Evolutionary conservation across 1,140 invertebrate genomes (phyloP).

Genomic region (Dolichoris vasculosae): DNA sequence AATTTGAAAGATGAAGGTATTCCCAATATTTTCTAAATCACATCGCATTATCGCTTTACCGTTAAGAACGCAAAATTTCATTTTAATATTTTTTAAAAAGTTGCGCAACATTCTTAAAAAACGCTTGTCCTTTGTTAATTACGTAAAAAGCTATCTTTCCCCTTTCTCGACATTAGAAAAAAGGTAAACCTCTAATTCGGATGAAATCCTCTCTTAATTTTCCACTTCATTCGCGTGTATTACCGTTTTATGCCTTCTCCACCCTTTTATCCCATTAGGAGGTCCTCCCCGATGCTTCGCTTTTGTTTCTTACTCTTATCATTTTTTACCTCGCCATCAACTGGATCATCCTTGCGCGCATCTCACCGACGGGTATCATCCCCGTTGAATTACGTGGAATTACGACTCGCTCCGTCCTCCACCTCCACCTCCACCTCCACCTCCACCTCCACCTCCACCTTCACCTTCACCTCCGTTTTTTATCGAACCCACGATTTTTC

Average conservation of each 20-base stretch:
- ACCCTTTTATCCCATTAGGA: neutral
- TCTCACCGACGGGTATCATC: neutral
- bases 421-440: neutral
- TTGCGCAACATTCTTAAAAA: too few species aligned
- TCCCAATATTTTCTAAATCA: too few species aligned
- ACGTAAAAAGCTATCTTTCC: neutral
- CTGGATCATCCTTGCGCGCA: neutral
- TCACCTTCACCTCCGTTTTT: neutral
- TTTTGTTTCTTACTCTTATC: neutral
- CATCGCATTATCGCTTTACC: too few species aligned
- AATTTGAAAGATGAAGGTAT: too few species aligned
- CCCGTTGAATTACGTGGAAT: neutral
- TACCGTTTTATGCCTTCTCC: neutral
- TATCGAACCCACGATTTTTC: neutral
- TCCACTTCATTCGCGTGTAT: neutral
- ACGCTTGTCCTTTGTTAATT: too few species aligned
- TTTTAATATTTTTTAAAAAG: too few species aligned
- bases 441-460: neutral
- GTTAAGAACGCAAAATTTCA: too few species aligned
- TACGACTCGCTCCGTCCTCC: neutral
- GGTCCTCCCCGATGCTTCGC: neutral
- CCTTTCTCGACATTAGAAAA: neutral
- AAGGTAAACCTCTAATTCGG: neutral
- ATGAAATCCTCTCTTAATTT: constrained; percentile 5
- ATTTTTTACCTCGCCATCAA: neutral